Base-by-base conservation (phyloP, 2,113 vertebrate genomes). In the Sclerurus mexicanus region DNA sequence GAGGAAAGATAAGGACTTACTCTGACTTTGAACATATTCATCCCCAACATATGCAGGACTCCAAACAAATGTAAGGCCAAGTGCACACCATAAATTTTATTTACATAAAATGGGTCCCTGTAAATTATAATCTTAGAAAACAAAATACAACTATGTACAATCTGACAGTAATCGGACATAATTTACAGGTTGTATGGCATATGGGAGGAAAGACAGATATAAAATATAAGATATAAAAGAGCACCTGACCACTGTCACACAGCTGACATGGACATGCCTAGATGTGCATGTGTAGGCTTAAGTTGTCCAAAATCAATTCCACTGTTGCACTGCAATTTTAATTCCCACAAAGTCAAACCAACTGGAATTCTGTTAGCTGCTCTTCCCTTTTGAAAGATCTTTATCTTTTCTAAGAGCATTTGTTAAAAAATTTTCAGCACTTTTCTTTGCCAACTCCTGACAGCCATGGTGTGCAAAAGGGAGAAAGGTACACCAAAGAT, bases 201-300 rank as follows among this genome's bases (percentile, higher is more conserved):
- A 60, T 2, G 20, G 11, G 19, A 89, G n/a, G 13, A 85, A 74
- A 9, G 21, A 21, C 81, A 67, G 59, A 10, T 22, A 58, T 25
- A 47, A 77, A 66, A 64, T n/a, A n/a, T 21, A 85, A 67, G 59
- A 10, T 22, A 58, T 25, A 47, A 77, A 66, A 64, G 4, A 62
- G 24, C 33, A 80, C 10, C 37, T 35, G 35, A 60, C 10, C 14
- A 33, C 18, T 42, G 37, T 42, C 19, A 59, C 39, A 56, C 30
- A 64, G 40, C 25, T 72, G 64, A 68, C n/a, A 30, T 0, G 1
- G 14, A 56, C 25, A 37, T 10, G 39, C 44, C 40, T 47, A 37
- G 25, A 39, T 3, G 21, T 25, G 28, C 16, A 62, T 0, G 0
- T 4, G 31, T 28, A 74, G 31, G n/a, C 14, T 74, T 62, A 53